phyloP scores from a whole-genome alignment of 1,140 invertebrate genomes.

The Amyelois transitella region DNA sequence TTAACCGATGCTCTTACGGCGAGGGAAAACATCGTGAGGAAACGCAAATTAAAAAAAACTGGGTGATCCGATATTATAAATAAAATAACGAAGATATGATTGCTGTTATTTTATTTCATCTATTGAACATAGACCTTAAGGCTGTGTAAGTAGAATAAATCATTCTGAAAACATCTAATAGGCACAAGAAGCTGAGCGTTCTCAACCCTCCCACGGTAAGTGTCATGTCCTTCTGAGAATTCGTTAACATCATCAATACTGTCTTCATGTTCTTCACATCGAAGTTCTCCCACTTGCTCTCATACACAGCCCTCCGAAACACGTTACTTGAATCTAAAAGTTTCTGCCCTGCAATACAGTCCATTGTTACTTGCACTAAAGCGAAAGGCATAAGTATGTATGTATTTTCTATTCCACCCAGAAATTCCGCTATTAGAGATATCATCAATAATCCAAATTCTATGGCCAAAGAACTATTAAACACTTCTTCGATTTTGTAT shows the following conservation, averaged over 20 bases:
- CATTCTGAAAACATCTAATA: not conserved
- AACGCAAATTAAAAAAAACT: too few relatives aligned
- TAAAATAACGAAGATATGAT: too few relatives aligned
- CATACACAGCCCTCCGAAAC: slow-evolving; percentile 42
- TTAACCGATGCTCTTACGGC: too few relatives aligned
- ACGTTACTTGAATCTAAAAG: slow-evolving; percentile 32
- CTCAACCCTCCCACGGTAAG: not conserved
- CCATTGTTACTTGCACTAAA: slow-evolving; percentile 38
- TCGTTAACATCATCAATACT: slow-evolving; percentile 33
- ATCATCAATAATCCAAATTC: slow-evolving; percentile 35
- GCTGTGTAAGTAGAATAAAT: slow-evolving; percentile 1
- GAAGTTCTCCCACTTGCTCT: slow-evolving; percentile 49
- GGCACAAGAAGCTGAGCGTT: not conserved
- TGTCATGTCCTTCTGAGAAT: slow-evolving; percentile 30
- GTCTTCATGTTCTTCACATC: slow-evolving; percentile 34
- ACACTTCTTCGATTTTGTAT: slow-evolving; percentile 23
- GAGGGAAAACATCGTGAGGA: too few relatives aligned
- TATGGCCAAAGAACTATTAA: slow-evolving; percentile 31
- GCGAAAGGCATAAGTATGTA: slow-evolving; percentile 43
- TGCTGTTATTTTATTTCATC: too few relatives aligned
- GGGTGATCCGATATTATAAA: too few relatives aligned
- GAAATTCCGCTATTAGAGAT: slow-evolving; percentile 34
- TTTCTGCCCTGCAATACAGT: slow-evolving; percentile 43
- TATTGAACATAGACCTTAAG: not conserved
- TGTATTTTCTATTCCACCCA: slow-evolving; percentile 48